phyloP scores from a whole-genome alignment of 2,797 vertebrate species.

The Onychomys leucogaster region DNA sequence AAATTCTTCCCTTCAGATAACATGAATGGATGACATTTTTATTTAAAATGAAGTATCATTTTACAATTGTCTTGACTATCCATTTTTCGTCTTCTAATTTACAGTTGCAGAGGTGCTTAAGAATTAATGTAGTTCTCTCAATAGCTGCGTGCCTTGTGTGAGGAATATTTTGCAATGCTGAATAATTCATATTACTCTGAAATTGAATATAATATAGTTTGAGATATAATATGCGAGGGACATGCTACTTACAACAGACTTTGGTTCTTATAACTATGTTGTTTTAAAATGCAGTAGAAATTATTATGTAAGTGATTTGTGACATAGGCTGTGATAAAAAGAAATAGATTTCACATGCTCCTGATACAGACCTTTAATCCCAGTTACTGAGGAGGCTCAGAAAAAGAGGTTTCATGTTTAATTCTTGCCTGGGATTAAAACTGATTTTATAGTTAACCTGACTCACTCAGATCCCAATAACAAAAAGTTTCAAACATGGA shows the following conservation, averaged over 20 bases:
- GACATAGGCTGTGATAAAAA: conserved; percentile 16
- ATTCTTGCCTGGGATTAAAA: neutral
- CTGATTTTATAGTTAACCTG: neutral
- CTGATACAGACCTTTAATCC: neutral
- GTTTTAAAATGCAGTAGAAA: neutral
- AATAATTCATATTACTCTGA: neutral
- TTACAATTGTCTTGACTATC: neutral
- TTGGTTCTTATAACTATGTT: neutral
- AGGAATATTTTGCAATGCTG: conserved; percentile 21
- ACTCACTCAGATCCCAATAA: neutral
- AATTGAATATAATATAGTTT: conserved; percentile 11
- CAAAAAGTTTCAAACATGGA: neutral
- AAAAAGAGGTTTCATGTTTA: neutral
- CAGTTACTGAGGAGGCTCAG: neutral
- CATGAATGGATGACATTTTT: neutral
- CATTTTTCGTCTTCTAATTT: conserved; percentile 9
- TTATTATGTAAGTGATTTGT: neutral
- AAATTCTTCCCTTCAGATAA: neutral
- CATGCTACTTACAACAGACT: neutral
- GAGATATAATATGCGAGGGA: neutral
- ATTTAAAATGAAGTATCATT: conserved; percentile 5
- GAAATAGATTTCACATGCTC: neutral
- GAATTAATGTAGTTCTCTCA: neutral
- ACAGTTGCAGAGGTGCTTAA: neutral
- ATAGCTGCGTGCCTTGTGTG: neutral